Evolutionary conservation across 2,888 invertebrate species (phyloP), one percentile per base, ranked within the genome.

Genomic region (Platycnemis pennipes): DNA sequence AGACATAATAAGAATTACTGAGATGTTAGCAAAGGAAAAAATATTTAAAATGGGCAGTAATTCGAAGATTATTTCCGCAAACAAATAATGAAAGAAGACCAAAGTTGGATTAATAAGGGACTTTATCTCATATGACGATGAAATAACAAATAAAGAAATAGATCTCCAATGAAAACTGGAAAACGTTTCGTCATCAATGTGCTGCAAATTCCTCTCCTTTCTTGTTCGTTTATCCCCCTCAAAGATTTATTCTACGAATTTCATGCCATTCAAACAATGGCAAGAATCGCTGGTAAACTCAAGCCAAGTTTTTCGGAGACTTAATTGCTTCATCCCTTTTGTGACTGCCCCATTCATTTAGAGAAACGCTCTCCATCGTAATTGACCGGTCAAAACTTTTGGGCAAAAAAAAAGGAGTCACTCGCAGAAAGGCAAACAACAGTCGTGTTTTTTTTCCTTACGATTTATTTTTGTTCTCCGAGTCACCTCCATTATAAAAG

Each of bases 401-500:
- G 63, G 26, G 63, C 3, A 63, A 63, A 63, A 49, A 49, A 49
- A 1, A 49, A 63, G 63, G n/a, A 22, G 2, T 63, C 3, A 63
- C 63, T n/a, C n/a, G n/a, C 19, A 37, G 37, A 53, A 31, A n/a
- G 49, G 49, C 26, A 31, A 56, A 56, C 53, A 89, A 19, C 89
- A 56, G 56, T 89, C 22, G 22, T n/a, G n/a, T 56, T 89, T 53
- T 31, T 37, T 56, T 56, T 31, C 53, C 37, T 31, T 22, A 63
- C 22, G n/a, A 88, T 53, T 88, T 88, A 31, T 56, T 56, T 89
- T 56, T 13, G 8, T 56, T 89, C 42, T 37, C 31, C 22, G 42
- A 53, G 56, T 89, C 89, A 56, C 89, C 89, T 89, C 89, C 89
- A 56, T 37, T 89, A 31, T 37, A 37, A 13, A 42, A 89, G 31